These are phyloP conservation scores for Bergia puertoricense DNA, from an alignment of 92 coral and sea anemone genomes.

Conservation along the genomic window DNA sequence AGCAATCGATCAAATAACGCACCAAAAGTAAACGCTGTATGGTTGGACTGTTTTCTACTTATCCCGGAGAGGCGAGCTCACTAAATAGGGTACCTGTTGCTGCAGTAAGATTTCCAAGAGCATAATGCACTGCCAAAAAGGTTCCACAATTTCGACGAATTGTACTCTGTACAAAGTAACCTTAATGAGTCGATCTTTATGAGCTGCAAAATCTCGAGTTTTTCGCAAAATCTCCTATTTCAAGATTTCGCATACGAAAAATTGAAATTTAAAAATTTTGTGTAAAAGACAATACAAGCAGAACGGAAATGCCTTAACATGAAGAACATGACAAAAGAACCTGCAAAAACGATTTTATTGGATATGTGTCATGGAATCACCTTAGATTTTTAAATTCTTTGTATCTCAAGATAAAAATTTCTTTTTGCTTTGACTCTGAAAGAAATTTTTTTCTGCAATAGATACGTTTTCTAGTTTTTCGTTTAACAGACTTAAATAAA, in stretches of 20 bases:
- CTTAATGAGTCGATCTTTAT: neutral
- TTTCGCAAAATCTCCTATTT: neutral
- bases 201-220: neutral
- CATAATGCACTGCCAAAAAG: neutral
- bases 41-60: neutral
- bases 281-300: neutral
- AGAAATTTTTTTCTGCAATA: no score
- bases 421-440: neutral
- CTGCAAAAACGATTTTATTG: neutral
- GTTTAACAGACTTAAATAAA: no score
- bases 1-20: neutral
- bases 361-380: neutral
- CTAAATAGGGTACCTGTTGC: neutral
- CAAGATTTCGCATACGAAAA: neutral
- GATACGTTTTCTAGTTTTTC: no score
- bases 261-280: neutral
- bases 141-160: neutral
- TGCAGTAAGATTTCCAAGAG: neutral
- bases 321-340: neutral
- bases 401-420: neutral
- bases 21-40: neutral
- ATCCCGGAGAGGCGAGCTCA: neutral
- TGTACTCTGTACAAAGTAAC: neutral
- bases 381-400: neutral
- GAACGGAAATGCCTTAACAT: neutral